Conservation (phyloP, 2,113 vertebrate species). For the Ciconia maguari region DNA sequence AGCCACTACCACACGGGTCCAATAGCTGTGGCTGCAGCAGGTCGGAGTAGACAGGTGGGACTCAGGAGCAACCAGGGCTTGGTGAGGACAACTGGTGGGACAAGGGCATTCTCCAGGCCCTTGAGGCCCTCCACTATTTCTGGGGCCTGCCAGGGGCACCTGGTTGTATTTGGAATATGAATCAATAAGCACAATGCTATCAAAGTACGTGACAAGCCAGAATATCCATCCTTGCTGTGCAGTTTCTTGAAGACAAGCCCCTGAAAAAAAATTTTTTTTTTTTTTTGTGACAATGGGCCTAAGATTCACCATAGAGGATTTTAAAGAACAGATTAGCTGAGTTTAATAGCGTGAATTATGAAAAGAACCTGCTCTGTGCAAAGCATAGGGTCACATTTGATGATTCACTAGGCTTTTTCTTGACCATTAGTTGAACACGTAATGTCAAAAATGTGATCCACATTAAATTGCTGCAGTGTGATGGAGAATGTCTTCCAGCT, state of each 20-base stretch:
- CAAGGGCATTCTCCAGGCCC: background rate
- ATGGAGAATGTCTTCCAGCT: background rate
- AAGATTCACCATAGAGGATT: background rate
- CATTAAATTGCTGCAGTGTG: background rate
- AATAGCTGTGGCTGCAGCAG: background rate
- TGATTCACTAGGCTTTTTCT: background rate
- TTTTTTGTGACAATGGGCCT: background rate
- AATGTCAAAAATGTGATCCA: background rate
- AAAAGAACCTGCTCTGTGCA: background rate
- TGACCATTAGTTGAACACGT: background rate
- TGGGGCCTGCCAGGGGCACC: background rate
- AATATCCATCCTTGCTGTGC: background rate
- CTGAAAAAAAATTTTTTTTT: background rate
- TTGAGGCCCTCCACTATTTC: background rate
- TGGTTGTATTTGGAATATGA: background rate
- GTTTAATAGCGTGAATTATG: background rate
- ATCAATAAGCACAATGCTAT: background rate
- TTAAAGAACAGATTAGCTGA: background rate
- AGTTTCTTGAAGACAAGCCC: background rate
- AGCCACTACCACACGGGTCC: fast-evolving
- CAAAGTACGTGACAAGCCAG: background rate
- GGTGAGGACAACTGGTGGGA: background rate
- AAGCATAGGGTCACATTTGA: background rate
- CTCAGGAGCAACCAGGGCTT: background rate
- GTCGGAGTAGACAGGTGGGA: background rate